Evolutionary conservation across 2,888 invertebrate species (phyloP), one percentile per base, ranked within the genome.

Genomic region (Eilema depressum): DNA sequence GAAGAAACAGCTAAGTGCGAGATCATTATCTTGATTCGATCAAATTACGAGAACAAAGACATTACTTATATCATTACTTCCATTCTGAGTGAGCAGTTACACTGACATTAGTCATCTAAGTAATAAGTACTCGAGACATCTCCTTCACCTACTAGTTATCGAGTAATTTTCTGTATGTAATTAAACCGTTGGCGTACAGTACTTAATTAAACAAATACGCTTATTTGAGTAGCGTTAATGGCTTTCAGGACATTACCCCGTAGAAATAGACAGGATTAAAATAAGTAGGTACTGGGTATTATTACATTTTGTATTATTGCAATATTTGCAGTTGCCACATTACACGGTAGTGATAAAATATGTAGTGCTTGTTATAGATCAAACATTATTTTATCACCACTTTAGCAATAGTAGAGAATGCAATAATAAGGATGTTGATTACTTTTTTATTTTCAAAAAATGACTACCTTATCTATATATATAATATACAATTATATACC

Each of bases 121-220:
- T 57, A 69, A 69, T 47, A 68, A 63, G 37, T 47, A 56, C 68
- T 25, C 17, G 10, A 57, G 47, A 41, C 41, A 26, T 61, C 7
- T 26, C 47, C 67, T 17, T 59, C 59, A 7, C 56, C 30, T 68
- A 63, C 61, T 71, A 65, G 61, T 77, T 70, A 73, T 63, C 59
- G 65, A 80, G 70, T 66, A 72, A 82, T 70, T 77, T 75, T 66
- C 68, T 64, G 62, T 69, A 60, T 73, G 63, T 80, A 76, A 82
- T 82, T 80, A 82, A 79, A 78, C 65, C 30, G 69, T 53, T 70
- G 67, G 57, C 62, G 70, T 41, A 71, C 64, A 69, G 71, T 80
- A 72, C 65, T 80, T 82, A 68, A 82, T 79, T 72, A 80, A 69
- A 68, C 63, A 64, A 63, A 69, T 57, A 69, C 57, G 63, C 63